phyloP scores from a whole-genome alignment of 1,140 invertebrate genomes.

The Conopomorpha cramerella region DNA sequence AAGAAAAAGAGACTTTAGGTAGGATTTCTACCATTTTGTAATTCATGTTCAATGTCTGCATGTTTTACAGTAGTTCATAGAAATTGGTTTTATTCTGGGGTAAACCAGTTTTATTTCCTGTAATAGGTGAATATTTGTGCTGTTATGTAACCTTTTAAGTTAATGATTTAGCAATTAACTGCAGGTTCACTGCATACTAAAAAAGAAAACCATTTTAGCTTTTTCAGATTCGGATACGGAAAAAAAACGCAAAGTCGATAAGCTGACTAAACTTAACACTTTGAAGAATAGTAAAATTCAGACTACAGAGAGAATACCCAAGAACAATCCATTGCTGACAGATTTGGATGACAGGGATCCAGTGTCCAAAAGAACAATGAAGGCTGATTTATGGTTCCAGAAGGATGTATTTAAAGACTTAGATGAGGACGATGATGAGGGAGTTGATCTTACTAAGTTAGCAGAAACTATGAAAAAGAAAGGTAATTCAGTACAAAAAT shows the following conservation, averaged over 20 bases:
- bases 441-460: constrained; percentile 83
- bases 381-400: constrained; percentile 88
- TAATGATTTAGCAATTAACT: no score
- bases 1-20: constrained; percentile 66
- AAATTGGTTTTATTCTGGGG: no score
- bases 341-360: constrained; percentile 80
- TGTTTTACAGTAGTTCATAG: no score
- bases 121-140: no score
- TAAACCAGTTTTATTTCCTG: no score
- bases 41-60: constrained; percentile 3
- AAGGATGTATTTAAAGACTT: constrained; percentile 87
- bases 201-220: no score
- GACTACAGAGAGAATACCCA: constrained; percentile 30
- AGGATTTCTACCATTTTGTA: constrained; percentile 10
- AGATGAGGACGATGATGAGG: constrained; percentile 81
- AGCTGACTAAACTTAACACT: constrained; percentile 47
- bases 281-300: constrained; percentile 38
- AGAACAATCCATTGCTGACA: constrained; percentile 80
- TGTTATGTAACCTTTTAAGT: no score
- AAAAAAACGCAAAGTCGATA: constrained; percentile 34
- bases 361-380: constrained; percentile 71
- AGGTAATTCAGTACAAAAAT: no score
- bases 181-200: no score
- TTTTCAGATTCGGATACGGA: constrained; percentile 62
- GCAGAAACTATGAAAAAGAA: constrained; percentile 74